phyloP scores from a whole-genome alignment of 2,113 vertebrate species.

The Tretioscincus oriximinensis region DNA sequence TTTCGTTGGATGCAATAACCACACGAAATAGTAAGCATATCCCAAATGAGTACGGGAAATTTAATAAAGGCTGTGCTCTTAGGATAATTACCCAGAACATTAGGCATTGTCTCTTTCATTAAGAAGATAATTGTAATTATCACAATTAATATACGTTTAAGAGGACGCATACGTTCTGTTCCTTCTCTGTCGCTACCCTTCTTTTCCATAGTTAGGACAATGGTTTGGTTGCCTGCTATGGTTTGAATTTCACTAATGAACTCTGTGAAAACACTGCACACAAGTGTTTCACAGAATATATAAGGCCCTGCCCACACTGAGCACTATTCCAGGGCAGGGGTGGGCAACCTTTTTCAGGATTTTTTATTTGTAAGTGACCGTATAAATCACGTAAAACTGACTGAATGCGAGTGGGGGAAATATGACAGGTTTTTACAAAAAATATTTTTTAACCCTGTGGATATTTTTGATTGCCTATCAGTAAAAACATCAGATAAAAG shows the following conservation, averaged over 20 bases:
- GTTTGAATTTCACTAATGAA: no score
- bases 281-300: no score
- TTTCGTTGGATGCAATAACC: not conserved
- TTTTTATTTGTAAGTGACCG: no score
- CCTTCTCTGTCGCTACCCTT: not conserved
- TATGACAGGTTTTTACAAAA: no score
- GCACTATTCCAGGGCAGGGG: no score
- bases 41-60: not conserved
- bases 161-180: not conserved
- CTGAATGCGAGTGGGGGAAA: no score
- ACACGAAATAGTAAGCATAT: not conserved
- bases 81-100: not conserved
- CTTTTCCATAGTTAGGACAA: not conserved
- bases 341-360: no score
- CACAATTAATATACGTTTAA: not conserved
- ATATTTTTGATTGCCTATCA: no score
- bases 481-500: no score
- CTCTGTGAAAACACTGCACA: not conserved
- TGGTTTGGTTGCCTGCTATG: not conserved
- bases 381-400: no score
- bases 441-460: no score
- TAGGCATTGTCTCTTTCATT: not conserved
- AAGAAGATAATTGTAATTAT: not conserved
- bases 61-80: not conserved
- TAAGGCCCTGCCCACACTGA: no score